Evolutionary conservation across 2,797 vertebrate genomes (phyloP).

Genomic region (Sebastes kiyomatsui): DNA sequence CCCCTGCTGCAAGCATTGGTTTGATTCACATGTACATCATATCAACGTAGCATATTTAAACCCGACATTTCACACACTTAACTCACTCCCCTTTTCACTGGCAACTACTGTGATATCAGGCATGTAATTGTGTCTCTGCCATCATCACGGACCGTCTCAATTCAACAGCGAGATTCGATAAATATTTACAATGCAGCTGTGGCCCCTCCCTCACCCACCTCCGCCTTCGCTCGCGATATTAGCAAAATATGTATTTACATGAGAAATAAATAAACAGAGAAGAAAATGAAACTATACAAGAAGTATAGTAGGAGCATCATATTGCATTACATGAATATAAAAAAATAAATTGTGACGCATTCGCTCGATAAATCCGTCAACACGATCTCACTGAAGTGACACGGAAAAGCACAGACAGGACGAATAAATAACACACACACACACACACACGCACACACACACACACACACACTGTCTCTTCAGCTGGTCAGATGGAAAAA

Average conservation of each 20-base stretch:
- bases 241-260: slow-evolving; percentile 81
- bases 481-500: slow-evolving; percentile 59
- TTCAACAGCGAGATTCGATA: slow-evolving; percentile 56
- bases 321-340: slow-evolving; percentile 76
- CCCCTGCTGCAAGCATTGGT: slow-evolving; percentile 63
- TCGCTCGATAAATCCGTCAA: slow-evolving; percentile 63
- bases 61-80: slow-evolving; percentile 41
- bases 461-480: slow-evolving; percentile 28
- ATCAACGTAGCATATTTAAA: slow-evolving; percentile 53
- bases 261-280: slow-evolving; percentile 78
- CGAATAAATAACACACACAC: slow-evolving; percentile 76
- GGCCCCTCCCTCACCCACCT: slow-evolving; percentile 11
- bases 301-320: slow-evolving; percentile 66
- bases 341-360: slow-evolving; percentile 72
- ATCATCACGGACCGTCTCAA: slow-evolving; percentile 47
- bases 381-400: slow-evolving; percentile 74
- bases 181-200: slow-evolving; percentile 77
- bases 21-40: slow-evolving; percentile 58
- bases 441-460: slow-evolving; percentile 29
- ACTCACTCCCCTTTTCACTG: slow-evolving; percentile 33
- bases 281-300: slow-evolving; percentile 73
- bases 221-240: slow-evolving; percentile 59
- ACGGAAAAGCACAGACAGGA: slow-evolving; percentile 75
- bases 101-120: slow-evolving; percentile 26
- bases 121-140: slow-evolving; percentile 50